These are phyloP conservation scores for Heterotis niloticus DNA, from an alignment of 2,113 vertebrate species.

Conservation along the genomic window DNA sequence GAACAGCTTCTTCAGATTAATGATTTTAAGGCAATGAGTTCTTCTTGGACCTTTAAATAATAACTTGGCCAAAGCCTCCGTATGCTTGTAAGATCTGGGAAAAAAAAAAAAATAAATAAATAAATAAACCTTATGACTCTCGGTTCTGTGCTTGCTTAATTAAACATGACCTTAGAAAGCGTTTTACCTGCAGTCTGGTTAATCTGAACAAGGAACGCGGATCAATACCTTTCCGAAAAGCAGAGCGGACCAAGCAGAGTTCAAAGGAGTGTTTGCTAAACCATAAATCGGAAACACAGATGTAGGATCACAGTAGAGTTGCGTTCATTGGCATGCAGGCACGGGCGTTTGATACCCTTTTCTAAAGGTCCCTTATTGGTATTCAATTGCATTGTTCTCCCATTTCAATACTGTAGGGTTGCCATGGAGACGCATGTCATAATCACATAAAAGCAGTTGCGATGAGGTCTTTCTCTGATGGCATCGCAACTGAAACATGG, in stretches of 20 bases:
- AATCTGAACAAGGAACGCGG: slow-evolving; percentile 28
- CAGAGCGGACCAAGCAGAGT: slow-evolving; percentile 19
- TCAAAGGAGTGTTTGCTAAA: slow-evolving; percentile 30
- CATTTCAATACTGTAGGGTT: slow-evolving; percentile 37
- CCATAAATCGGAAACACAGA: slow-evolving; percentile 28
- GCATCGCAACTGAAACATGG: slow-evolving; percentile 30
- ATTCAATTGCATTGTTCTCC: slow-evolving; percentile 43
- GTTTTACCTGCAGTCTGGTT: slow-evolving; percentile 6
- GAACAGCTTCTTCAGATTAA: neutral
- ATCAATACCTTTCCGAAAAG: neutral
- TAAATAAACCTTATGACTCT: slow-evolving; percentile 9
- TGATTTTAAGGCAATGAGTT: neutral
- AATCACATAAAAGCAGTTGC: slow-evolving; percentile 40
- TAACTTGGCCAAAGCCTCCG: neutral
- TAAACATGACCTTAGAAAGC: slow-evolving; percentile 19
- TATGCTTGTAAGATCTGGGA: slow-evolving; percentile 17
- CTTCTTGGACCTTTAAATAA: slow-evolving; percentile 19
- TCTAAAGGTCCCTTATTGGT: slow-evolving; percentile 35
- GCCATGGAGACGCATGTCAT: slow-evolving; percentile 38
- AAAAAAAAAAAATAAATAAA: too few relatives aligned
- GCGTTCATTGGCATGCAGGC: slow-evolving; percentile 30
- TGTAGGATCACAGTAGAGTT: slow-evolving; percentile 19
- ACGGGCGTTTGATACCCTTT: slow-evolving; percentile 17
- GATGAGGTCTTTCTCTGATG: slow-evolving; percentile 37
- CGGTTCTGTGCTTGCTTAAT: slow-evolving; percentile 6